Percentiles rank a stretch among this genome's conserved stretches.
These are phyloP conservation scores for Oscheius sp. DNA, from an alignment of 2,888 invertebrate genomes.

Conservation along the genomic window DNA sequence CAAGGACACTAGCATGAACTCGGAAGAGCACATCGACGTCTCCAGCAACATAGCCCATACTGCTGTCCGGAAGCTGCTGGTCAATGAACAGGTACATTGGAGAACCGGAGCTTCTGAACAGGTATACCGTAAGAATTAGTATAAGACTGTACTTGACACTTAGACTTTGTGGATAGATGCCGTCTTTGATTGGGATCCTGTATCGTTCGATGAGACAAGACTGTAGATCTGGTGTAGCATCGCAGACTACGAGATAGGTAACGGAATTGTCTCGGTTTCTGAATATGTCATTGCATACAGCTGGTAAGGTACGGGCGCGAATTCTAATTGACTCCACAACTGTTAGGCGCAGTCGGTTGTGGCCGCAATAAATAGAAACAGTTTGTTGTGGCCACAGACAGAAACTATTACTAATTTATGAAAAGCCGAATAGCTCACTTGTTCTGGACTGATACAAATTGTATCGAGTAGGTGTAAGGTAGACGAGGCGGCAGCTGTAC, in stretches of 20 bases:
- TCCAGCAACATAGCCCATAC: constrained; percentile 59
- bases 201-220: constrained; percentile 40
- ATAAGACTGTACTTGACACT: constrained; percentile 52
- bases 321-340: not conserved
- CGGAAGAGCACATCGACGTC: constrained; percentile 68
- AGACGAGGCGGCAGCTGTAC: constrained; percentile 68
- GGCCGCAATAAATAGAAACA: too few relatives aligned
- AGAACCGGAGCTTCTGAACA: constrained; percentile 56
- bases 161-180: constrained; percentile 68
- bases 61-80: constrained; percentile 54
- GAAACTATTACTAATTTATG: too few relatives aligned
- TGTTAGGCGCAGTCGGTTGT: too few relatives aligned
- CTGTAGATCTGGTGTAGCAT: constrained; percentile 47
- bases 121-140: not conserved
- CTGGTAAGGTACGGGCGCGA: not conserved
- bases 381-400: too few relatives aligned
- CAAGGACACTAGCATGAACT: constrained; percentile 69
- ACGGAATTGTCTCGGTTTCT: constrained; percentile 53
- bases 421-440: constrained; percentile 1
- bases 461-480: constrained; percentile 72
- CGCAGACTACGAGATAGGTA: constrained; percentile 47
- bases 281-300: not conserved
- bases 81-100: constrained; percentile 64
- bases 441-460: constrained; percentile 64
- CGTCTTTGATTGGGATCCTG: constrained; percentile 65